These are phyloP conservation scores for Takifugu bimaculatus DNA, from an alignment of 2,113 vertebrate species.

Conservation along the genomic window DNA sequence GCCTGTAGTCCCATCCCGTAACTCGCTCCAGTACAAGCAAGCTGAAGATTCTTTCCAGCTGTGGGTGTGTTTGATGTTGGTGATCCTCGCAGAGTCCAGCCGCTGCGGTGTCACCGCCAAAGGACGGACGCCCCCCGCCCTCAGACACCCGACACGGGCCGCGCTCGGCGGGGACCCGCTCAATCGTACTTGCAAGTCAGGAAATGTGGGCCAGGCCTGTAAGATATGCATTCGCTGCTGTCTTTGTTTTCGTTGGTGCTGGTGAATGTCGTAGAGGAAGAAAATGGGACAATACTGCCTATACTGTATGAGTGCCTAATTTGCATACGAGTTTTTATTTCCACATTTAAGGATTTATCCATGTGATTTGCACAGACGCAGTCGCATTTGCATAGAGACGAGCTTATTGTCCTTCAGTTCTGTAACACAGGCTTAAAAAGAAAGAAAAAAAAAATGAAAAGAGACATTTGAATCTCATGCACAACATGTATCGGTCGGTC, in stretches of 20 bases:
- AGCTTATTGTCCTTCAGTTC: conserved; percentile 31
- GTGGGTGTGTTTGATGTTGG: conserved; percentile 54
- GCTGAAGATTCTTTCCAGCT: conserved; percentile 36
- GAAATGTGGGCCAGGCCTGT: conserved; percentile 53
- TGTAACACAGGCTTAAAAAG: conserved; percentile 3
- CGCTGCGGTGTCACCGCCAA: conserved; percentile 37
- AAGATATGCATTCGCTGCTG: conserved; percentile 46
- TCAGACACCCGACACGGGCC: no score
- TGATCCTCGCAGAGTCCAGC: conserved; percentile 50
- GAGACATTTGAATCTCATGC: conserved; percentile 9
- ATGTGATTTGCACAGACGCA: conserved; percentile 28
- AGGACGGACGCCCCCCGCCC: conserved; percentile 12
- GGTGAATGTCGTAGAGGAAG: conserved; percentile 41
- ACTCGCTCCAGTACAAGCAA: conserved; percentile 29
- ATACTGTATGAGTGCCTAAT: conserved; percentile 70
- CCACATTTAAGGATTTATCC: conserved; percentile 32
- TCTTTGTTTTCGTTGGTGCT: conserved; percentile 44
- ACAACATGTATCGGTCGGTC: conserved; percentile 3
- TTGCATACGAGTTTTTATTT: conserved; percentile 54
- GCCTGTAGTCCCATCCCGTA: conserved; percentile 18
- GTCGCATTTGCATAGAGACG: conserved; percentile 25
- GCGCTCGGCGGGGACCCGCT: conserved; percentile 29
- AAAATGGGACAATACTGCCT: conserved; percentile 60
- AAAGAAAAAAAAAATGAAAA: background rate
- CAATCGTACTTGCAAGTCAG: conserved; percentile 24